These are phyloP conservation scores for Parus major DNA, from an alignment of 2,113 vertebrate genomes.

Conservation along the genomic window DNA sequence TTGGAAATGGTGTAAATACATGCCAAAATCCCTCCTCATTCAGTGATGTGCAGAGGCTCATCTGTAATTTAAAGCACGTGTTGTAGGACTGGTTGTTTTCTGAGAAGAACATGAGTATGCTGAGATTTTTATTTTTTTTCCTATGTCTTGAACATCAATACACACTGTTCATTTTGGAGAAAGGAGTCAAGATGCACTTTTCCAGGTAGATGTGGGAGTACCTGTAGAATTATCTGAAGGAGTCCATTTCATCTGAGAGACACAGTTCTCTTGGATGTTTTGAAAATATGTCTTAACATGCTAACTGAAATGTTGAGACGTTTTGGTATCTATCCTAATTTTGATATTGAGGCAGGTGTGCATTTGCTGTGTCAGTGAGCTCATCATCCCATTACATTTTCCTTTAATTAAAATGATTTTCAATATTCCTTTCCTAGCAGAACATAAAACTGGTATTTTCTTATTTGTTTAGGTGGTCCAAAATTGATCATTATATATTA, in stretches of 20 bases:
- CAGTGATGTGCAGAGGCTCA: not conserved
- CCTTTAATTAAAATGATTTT: not conserved
- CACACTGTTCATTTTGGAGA: not conserved
- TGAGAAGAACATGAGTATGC: not conserved
- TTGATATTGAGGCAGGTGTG: not conserved
- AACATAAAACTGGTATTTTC: not conserved
- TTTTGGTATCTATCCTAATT: not conserved
- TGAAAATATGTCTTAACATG: not conserved
- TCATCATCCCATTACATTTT: not conserved
- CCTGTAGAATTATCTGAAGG: not conserved
- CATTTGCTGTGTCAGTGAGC: not conserved
- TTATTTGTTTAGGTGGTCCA: not conserved
- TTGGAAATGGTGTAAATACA: not conserved
- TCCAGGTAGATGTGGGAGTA: not conserved
- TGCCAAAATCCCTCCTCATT: not conserved
- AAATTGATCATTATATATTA: not conserved
- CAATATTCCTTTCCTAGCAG: not conserved
- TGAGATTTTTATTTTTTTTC: not conserved
- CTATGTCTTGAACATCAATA: not conserved
- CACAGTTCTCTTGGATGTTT: not conserved
- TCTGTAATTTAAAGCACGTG: not conserved
- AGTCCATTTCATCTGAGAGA: not conserved
- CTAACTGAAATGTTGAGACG: not conserved
- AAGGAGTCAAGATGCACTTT: not conserved
- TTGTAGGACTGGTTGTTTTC: not conserved